Evolutionary conservation across 2,888 invertebrate genomes (phyloP), one percentile per base, ranked within the genome.

Genomic region (Mayetiola destructor): DNA sequence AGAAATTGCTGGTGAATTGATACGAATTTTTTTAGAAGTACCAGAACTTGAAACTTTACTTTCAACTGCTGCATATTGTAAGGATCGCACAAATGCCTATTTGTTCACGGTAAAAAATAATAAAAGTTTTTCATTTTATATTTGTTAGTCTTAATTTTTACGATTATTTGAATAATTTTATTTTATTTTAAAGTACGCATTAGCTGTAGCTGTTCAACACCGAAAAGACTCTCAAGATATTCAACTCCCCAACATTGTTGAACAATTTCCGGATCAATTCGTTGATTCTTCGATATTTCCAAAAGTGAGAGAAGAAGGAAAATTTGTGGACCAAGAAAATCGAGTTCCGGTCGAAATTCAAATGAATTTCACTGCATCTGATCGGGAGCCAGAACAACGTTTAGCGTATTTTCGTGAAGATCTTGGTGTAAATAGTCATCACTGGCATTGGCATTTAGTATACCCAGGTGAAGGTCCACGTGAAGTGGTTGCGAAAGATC

Each of bases 361-460:
- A 0, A 65, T 69, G 23, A 81, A 84, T 71, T 85, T 80, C 68
- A 83, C 86, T 0, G 86, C 85, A 0, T 77, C 80, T 0, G 76
- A 79, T 57, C 61, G 73, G 3, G 85, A 87, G 63, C 79, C 78
- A 0, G 88, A 88, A 65, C 85, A 87, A 69, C 77, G 81, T 14
- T 71, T 85, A 57, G 83, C 85, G 29, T 88, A 87, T 71, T 88
- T 84, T 77, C 77, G 86, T 52, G 87, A 88, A 67, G 88, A 87
- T 68, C 72, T 86, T 59, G 85, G 85, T 62, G 74, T 88, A 64
- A 88, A 88, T 73, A 78, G 85, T 30, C 88, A 88, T 68, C 87
- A 88, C 68, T 88, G 87, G 87, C 87, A 88, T 68, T 88, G 87
- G 87, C 88, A 88, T 75, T 75, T 88, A 59, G 84, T 87, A 0